Base-by-base conservation (phyloP, 2,113 vertebrate genomes). In the Upupa epops region DNA sequence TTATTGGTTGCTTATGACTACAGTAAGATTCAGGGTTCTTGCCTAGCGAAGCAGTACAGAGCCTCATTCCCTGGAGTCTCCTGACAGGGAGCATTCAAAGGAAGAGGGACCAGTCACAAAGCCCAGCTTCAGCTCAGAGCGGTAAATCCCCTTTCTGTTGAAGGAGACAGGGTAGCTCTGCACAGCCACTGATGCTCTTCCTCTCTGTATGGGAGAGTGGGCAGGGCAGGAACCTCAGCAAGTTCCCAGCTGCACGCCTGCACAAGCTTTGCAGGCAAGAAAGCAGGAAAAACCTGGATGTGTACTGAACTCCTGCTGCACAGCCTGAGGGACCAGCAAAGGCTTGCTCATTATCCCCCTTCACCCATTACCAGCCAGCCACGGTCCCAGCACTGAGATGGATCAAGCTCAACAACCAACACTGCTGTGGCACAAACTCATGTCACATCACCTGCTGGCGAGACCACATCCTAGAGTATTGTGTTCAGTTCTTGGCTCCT, bases 351-450 rank as follows among this genome's bases (percentile, higher is more conserved):
- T 13, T 28, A 6, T 34, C 26, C 71, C 29, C 29, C 54, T 29
- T 36, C 42, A 42, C 12, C 31, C n/a, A 12, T 3, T 8, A 21
- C 8, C 59, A 66, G 29, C 17, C 68, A 49, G 34, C 25, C 0
- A 0, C 3, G 8, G 40, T 18, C 46, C 34, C 81, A 78, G 40
- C 1, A 2, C 4, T 2, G 1, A 42, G 34, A 22, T 1, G 8
- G 29, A 60, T 17, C 45, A 31, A 76, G 59, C 46, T 42, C 42
- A 69, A 55, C 55, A 72, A 31, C 13, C 7, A 16, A 8, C 19
- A 49, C 5, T 1, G 15, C 51, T 46, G 26, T 1, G 4, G 81
- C 65, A 71, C 31, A 68, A 56, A 72, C 29, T 34, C 8, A 6
- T 1, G 18, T 8, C 24, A 42, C 15, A 42, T 42, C 15, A 15